Percentiles rank a stretch among this genome's conserved stretches.
Conservation (phyloP, 2,113 vertebrate genomes). For the Thinocorus orbignyianus region DNA sequence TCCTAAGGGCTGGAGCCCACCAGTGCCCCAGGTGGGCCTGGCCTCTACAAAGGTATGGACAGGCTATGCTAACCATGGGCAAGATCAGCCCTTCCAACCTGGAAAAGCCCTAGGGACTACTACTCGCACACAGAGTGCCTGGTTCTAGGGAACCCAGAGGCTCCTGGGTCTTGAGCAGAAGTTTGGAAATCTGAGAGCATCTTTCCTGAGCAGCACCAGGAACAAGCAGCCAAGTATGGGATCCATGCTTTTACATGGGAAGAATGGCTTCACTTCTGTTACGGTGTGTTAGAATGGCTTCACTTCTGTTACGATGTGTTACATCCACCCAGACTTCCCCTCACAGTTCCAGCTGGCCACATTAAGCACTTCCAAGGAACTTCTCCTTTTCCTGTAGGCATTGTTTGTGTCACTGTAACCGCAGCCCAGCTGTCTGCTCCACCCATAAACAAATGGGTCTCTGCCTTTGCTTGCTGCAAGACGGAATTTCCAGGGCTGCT, state of each 20-base stretch:
- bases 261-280: not conserved
- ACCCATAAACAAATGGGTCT: not conserved
- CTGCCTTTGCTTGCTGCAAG: too few relatives aligned
- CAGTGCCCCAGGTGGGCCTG: not conserved
- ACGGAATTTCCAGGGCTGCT: not conserved
- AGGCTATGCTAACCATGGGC: not conserved
- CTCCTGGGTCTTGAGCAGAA: not conserved
- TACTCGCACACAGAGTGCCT: not conserved
- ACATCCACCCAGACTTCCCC: not conserved
- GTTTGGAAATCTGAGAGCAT: not conserved
- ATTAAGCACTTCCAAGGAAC: not conserved
- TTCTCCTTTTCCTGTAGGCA: not conserved
- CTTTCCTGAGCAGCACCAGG: not conserved
- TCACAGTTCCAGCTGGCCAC: not conserved
- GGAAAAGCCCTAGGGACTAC: not conserved
- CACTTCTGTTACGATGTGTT: not conserved
- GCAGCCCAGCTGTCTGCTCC: not conserved
- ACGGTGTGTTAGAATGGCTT: not conserved
- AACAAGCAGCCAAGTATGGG: not conserved
- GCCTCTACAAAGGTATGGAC: not conserved
- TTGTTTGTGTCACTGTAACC: not conserved
- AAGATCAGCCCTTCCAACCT: not conserved
- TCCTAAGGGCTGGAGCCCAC: rapidly evolving
- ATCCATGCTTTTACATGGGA: not conserved
- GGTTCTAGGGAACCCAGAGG: not conserved